Conservation (phyloP, 2,888 invertebrate species). For the Ceriagrion tenellum region DNA sequence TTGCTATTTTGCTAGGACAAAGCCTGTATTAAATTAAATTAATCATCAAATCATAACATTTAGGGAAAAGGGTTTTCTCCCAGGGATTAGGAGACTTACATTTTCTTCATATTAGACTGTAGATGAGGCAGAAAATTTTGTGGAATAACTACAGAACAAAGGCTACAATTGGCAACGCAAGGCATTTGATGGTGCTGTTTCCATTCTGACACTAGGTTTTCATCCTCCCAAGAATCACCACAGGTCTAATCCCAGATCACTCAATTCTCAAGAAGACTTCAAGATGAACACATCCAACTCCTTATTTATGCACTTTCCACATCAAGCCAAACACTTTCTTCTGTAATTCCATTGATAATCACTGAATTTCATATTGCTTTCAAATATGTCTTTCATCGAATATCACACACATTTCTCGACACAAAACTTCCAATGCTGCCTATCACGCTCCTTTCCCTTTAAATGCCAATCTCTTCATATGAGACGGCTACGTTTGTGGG, state of each 20-base stretch:
- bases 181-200: conserved; percentile 64
- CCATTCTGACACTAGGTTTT: conserved; percentile 14
- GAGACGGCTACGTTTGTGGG: conserved; percentile 82
- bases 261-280: conserved; percentile 19
- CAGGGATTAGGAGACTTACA: conserved; percentile 49
- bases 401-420: conserved; percentile 62
- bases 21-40: conserved; percentile 40
- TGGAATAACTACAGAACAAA: conserved; percentile 56
- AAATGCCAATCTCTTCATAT: conserved; percentile 68
- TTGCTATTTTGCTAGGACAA: conserved; percentile 58
- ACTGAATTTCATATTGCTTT: conserved; percentile 58
- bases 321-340: conserved; percentile 2
- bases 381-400: conserved; percentile 60
- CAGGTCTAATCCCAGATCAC: conserved; percentile 34
- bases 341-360: conserved; percentile 38
- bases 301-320: neutral
- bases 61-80: conserved; percentile 33
- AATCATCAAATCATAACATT: conserved; percentile 50
- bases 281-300: conserved; percentile 14
- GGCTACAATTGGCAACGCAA: conserved; percentile 63
- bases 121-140: conserved; percentile 46
- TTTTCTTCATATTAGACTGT: conserved; percentile 50
- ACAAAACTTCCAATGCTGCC: conserved; percentile 51
- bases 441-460: conserved; percentile 22
- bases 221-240: conserved; percentile 32